A percentile compares a stretch with the other conserved stretches of the same genome.
phyloP scores from a whole-genome alignment of 1,140 invertebrate species.

The Pteromalus puparum region DNA sequence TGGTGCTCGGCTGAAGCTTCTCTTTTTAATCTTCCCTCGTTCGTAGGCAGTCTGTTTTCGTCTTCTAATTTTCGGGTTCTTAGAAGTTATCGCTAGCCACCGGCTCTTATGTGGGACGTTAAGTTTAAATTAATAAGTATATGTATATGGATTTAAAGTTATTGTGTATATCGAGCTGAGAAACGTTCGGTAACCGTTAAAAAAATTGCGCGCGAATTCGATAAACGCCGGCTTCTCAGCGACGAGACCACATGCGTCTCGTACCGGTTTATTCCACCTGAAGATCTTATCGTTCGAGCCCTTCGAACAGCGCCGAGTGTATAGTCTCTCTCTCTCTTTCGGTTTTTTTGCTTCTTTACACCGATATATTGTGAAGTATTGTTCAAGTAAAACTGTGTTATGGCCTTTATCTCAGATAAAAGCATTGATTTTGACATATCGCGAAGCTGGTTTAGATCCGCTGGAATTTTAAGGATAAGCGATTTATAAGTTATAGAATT shows the following conservation, averaged over 20 bases:
- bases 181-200: neutral
- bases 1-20: neutral
- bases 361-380: constrained; percentile 12
- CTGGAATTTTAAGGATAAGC: neutral
- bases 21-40: neutral
- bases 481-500: neutral
- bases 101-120: neutral
- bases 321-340: neutral
- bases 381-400: constrained; percentile 12
- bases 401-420: neutral
- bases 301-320: constrained; percentile 35
- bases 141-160: neutral
- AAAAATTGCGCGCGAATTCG: neutral
- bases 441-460: too few relatives aligned
- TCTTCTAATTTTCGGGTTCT: constrained; percentile 43
- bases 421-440: neutral
- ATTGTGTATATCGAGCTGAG: neutral
- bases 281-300: constrained; percentile 61
- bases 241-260: neutral
- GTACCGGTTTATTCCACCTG: constrained; percentile 60
- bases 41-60: constrained; percentile 7
- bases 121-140: neutral
- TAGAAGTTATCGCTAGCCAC: constrained; percentile 37
- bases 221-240: neutral
- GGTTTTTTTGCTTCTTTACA: neutral